Base-by-base conservation (phyloP, 2,113 vertebrate genomes). In the Cyanoliseus patagonus region DNA sequence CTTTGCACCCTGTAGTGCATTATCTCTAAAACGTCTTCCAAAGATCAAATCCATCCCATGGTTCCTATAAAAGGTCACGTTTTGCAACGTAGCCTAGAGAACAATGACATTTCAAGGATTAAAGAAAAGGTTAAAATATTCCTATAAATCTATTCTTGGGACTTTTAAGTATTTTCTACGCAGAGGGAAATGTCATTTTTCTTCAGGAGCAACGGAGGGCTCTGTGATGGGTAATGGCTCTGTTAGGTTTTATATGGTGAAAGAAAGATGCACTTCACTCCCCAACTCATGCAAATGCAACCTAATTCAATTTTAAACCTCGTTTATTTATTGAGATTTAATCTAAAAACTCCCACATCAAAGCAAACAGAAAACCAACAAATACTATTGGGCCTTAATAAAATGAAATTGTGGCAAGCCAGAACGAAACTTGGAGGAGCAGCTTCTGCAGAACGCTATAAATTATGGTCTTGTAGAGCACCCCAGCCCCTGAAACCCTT, bases 81-180 rank as follows among this genome's bases (percentile, higher is more conserved):
- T 98, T 98, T 96, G 98, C 85, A 80, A 95, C 97, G 96, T 97
- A 98, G 97, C 98, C 98, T 95, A 98, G 97, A 98, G 97, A 98
- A 98, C 98, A 98, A 98, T 98, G 98, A 98, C 98, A 98, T 98
- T 98, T 98, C 98, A 98, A 97, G 98, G 98, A 98, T 98, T 98
- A 98, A 97, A 97, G 98, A 98, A 98, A 98, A 98, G 98, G 98
- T 98, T 98, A 98, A 98, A 98, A 98, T 98, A 98, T 98, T 98
- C 98, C 98, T 98, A 98, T 98, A 98, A 98, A 98, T 98, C 98
- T 98, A 98, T 98, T 98, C 97, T 95, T 86, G 79, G 97, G 97
- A 98, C 97, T 98, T 98, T 97, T 97, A 98, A 98, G 97, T 97
- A 97, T 97, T 98, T 98, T 96, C 95, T 94, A 80, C 67, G 47